Evolutionary conservation across 2,113 vertebrate species (phyloP).

Genomic region (Atractosteus spatula): DNA sequence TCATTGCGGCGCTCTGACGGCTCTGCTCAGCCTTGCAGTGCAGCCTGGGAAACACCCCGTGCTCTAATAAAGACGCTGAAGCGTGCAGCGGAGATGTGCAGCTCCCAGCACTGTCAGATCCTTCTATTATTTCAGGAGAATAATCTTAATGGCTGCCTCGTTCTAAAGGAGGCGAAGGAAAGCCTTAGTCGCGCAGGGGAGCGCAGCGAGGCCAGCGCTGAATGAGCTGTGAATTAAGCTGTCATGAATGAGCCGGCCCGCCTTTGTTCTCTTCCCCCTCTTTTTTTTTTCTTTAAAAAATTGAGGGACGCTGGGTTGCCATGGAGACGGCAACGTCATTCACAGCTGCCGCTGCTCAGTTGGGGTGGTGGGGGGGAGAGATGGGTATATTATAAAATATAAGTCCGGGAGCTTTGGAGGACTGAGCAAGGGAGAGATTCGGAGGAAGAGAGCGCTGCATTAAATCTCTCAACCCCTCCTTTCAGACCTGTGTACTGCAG

Average conservation of each 20-base stretch:
- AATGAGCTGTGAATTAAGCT: slow-evolving; percentile 28
- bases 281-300: slow-evolving; percentile 7
- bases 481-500: no score
- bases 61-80: no score
- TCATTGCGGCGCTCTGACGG: no score
- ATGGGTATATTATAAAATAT: slow-evolving; percentile 52
- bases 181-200: not conserved
- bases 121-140: no score
- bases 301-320: slow-evolving; percentile 53
- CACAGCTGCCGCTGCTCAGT: slow-evolving; percentile 55
- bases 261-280: slow-evolving; percentile 20
- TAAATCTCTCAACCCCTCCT: no score
- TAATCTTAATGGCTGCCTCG: no score
- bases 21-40: no score
- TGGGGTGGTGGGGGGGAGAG: slow-evolving; percentile 18
- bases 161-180: not conserved
- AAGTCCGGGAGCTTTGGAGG: slow-evolving; percentile 42
- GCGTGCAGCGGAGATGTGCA: no score
- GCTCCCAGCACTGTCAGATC: no score
- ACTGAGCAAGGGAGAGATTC: slow-evolving; percentile 13
- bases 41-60: no score
- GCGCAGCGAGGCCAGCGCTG: not conserved
- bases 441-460: not conserved
- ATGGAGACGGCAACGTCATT: slow-evolving; percentile 64
- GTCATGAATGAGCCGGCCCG: slow-evolving; percentile 51